These are phyloP conservation scores for Artibeus jamaicensis DNA, from an alignment of 2,797 vertebrate genomes.

Conservation along the genomic window DNA sequence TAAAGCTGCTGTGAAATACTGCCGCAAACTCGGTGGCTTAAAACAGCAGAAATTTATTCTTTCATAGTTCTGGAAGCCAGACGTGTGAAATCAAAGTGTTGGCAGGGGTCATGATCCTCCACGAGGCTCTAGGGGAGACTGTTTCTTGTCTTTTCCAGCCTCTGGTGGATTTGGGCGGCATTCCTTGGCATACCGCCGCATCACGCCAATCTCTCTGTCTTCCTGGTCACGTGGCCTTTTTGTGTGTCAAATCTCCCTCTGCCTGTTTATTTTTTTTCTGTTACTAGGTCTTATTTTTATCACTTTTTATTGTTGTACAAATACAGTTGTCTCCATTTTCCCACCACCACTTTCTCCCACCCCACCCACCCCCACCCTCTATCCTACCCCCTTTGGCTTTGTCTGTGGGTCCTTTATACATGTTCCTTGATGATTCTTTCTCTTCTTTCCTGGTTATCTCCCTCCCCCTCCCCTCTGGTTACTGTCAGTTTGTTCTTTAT, in stretches of 20 bases:
- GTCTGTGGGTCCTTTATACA: too few relatives aligned
- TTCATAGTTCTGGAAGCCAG: not conserved
- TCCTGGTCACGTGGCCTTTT: not conserved
- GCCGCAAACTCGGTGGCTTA: not conserved
- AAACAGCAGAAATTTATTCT: not conserved
- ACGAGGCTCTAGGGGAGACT: not conserved
- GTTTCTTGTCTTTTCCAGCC: not conserved
- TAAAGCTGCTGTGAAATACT: not conserved
- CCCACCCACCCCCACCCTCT: too few relatives aligned
- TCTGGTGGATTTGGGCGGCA: not conserved
- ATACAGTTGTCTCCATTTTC: too few relatives aligned
- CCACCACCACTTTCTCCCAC: too few relatives aligned
- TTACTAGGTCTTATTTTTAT: too few relatives aligned
- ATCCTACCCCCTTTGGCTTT: too few relatives aligned
- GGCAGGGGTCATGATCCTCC: not conserved
- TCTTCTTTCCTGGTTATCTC: too few relatives aligned
- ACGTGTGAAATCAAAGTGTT: not conserved
- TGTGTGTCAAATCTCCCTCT: not conserved
- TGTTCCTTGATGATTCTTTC: too few relatives aligned
- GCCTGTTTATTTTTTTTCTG: not conserved
- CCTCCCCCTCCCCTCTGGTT: too few relatives aligned
- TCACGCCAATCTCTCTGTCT: not conserved
- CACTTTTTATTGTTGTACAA: too few relatives aligned
- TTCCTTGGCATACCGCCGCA: not conserved
- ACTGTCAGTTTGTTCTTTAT: too few relatives aligned